These are phyloP conservation scores for Timandra comae DNA, from an alignment of 2,888 invertebrate species.

Conservation along the genomic window DNA sequence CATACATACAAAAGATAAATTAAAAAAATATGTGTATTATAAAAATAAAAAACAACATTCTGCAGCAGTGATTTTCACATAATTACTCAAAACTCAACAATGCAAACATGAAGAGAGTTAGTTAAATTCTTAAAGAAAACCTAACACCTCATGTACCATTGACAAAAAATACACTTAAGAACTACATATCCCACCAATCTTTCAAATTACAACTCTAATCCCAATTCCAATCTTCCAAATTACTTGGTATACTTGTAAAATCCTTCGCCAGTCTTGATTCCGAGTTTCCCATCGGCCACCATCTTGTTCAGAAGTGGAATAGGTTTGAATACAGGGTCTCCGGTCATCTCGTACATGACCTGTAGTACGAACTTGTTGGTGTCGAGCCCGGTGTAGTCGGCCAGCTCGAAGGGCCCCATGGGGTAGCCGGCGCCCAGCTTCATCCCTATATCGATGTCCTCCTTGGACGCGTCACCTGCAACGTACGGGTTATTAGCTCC, in stretches of 20 bases:
- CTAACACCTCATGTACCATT: too few species aligned
- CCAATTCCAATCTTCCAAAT: too few species aligned
- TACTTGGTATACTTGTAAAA: conserved; percentile 83
- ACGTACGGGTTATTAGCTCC: conserved; percentile 3
- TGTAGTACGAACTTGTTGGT: conserved; percentile 85
- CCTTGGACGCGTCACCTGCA: conserved; percentile 81
- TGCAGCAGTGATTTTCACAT: too few species aligned
- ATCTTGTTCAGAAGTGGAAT: conserved; percentile 77
- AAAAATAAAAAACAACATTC: too few species aligned
- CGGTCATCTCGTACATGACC: conserved; percentile 83
- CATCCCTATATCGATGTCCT: conserved; percentile 93
- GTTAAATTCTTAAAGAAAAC: too few species aligned
- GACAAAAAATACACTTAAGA: too few species aligned
- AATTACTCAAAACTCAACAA: too few species aligned
- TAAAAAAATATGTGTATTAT: too few species aligned
- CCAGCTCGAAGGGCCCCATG: conserved; percentile 92
- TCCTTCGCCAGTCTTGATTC: conserved; percentile 89
- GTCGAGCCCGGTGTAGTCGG: conserved; percentile 91
- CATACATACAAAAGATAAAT: too few species aligned
- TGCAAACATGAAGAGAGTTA: too few species aligned
- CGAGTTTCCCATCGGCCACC: conserved; percentile 87
- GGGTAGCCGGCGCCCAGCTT: conserved; percentile 93
- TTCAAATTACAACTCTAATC: too few species aligned
- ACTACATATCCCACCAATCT: too few species aligned
- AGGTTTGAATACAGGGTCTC: conserved; percentile 69